phyloP scores from a whole-genome alignment of 2,113 vertebrate genomes.

The Dinomys branickii region DNA sequence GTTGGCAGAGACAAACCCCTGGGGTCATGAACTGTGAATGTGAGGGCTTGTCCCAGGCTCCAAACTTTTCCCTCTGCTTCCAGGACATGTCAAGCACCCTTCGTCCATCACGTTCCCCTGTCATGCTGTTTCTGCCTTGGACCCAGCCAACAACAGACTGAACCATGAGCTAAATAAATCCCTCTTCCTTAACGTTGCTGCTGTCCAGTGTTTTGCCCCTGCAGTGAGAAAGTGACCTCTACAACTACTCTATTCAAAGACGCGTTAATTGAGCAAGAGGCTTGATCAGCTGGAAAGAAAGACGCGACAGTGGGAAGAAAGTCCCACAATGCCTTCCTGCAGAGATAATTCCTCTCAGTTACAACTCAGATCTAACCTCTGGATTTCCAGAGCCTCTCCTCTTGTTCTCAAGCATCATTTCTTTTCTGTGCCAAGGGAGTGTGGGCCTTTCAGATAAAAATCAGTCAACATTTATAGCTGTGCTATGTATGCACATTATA shows the following conservation, averaged over 20 bases:
- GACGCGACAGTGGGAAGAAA: not conserved
- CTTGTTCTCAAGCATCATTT: not conserved
- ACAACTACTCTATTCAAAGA: not conserved
- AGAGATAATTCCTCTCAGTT: not conserved
- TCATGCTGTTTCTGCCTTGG: not conserved
- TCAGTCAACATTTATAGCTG: not conserved
- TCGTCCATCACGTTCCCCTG: not conserved
- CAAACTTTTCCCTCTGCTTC: not conserved
- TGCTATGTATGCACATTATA: not conserved
- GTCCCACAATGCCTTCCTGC: not conserved
- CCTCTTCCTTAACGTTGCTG: not conserved
- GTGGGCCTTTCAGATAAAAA: not conserved
- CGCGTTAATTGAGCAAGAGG: conserved; percentile 15
- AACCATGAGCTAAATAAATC: not conserved
- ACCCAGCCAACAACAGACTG: not conserved
- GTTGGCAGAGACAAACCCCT: not conserved
- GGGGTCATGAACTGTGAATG: not conserved
- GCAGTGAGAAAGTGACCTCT: not conserved
- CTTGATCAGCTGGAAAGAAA: not conserved
- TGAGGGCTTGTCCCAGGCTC: not conserved
- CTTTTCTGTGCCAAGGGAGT: not conserved
- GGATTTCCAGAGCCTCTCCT: not conserved
- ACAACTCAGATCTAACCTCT: not conserved
- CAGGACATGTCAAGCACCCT: not conserved
- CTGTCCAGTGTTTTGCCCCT: not conserved